A percentile compares a stretch with the other conserved stretches of the same genome.
phyloP scores from a whole-genome alignment of 2,797 vertebrate genomes.

The Aulostomus chinensis region DNA sequence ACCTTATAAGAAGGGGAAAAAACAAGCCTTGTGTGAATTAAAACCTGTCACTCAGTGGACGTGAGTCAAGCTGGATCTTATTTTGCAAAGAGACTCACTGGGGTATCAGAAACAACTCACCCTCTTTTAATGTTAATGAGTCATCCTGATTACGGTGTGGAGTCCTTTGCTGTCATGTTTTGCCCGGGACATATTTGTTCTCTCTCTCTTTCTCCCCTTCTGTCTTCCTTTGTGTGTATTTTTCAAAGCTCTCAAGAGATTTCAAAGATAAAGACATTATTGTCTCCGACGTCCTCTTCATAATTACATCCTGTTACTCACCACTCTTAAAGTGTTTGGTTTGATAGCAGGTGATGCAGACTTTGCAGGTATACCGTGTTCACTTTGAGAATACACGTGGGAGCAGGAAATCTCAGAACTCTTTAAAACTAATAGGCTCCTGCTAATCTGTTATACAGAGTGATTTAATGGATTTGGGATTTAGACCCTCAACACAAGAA shows the following conservation, averaged over 20 bases:
- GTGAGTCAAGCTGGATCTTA: too few relatives aligned
- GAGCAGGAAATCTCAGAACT: conserved; percentile 46
- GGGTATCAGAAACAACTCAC: too few relatives aligned
- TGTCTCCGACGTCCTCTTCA: conserved; percentile 29
- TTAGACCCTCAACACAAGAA: conserved; percentile 32
- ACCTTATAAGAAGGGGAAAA: too few relatives aligned
- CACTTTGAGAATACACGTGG: conserved; percentile 39
- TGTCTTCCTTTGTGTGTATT: background rate
- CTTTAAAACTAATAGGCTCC: conserved; percentile 48
- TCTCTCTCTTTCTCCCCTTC: background rate
- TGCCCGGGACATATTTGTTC: conserved; percentile 3
- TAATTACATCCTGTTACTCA: conserved; percentile 46
- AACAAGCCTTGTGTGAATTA: too few relatives aligned
- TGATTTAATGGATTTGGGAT: conserved; percentile 59
- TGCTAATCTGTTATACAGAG: conserved; percentile 51
- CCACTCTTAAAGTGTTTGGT: conserved; percentile 20
- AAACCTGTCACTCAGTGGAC: too few relatives aligned
- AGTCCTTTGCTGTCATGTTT: conserved; percentile 1
- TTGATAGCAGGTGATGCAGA: conserved; percentile 30
- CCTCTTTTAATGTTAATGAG: conserved; percentile 26
- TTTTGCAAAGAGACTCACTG: too few relatives aligned
- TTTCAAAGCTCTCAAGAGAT: conserved; percentile 30
- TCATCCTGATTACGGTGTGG: background rate
- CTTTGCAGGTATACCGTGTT: conserved; percentile 23
- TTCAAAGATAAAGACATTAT: conserved; percentile 20